Evolutionary conservation across 2,797 vertebrate species (phyloP).

Genomic region (Crypturellus tataupa): DNA sequence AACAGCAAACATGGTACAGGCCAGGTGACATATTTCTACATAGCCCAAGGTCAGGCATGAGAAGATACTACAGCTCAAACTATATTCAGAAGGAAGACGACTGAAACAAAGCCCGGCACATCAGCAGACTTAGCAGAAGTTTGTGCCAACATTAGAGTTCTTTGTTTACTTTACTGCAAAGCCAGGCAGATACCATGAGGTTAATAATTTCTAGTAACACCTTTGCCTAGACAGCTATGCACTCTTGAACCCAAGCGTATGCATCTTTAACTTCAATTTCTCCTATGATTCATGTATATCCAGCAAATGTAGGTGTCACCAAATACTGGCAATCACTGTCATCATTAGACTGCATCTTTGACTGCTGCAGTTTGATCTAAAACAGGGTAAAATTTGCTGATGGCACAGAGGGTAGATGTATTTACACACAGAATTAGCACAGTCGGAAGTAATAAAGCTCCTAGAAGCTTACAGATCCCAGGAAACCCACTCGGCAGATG

Average conservation of each 20-base stretch:
- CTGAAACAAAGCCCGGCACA: not conserved
- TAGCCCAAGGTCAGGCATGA: not conserved
- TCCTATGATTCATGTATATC: not conserved
- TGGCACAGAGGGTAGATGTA: not conserved
- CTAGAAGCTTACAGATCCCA: not conserved
- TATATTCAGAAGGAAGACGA: not conserved
- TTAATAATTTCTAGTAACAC: not conserved
- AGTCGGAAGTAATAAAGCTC: not conserved
- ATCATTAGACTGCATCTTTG: not conserved
- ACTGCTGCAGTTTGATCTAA: not conserved
- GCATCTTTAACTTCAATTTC: not conserved
- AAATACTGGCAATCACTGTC: not conserved
- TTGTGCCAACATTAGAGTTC: not conserved
- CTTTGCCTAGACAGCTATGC: not conserved
- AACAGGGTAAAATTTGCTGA: not conserved
- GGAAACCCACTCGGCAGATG: not conserved
- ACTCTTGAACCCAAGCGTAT: not conserved
- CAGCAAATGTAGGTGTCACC: not conserved
- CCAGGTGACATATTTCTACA: no score
- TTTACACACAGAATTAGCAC: not conserved
- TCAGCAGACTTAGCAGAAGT: not conserved
- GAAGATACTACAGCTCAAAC: not conserved
- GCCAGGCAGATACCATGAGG: not conserved
- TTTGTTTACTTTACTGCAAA: not conserved
- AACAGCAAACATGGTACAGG: not conserved